phyloP scores from a whole-genome alignment of 2,888 invertebrate genomes.

The Hylaea fasciaria region DNA sequence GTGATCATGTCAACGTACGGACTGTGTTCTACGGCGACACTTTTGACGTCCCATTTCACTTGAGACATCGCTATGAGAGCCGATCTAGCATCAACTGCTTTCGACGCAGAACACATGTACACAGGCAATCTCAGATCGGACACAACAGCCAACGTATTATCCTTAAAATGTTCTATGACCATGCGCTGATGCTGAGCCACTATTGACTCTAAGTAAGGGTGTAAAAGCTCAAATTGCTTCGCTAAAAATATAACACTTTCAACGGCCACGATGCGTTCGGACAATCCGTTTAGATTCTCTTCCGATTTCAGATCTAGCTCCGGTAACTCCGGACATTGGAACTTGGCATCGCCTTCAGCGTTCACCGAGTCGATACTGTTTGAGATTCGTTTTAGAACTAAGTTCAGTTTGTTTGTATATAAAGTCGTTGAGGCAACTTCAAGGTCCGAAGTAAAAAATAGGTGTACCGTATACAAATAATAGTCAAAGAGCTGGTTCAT shows the following conservation, averaged over 20 bases:
- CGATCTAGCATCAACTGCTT: conserved; percentile 90
- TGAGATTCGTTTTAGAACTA: conserved; percentile 90
- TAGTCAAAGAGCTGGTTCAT: conserved; percentile 97
- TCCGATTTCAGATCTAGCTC: conserved; percentile 75
- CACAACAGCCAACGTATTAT: conserved; percentile 89
- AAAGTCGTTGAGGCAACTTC: conserved; percentile 83
- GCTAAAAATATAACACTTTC: conserved; percentile 97
- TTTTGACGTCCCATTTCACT: conserved; percentile 98
- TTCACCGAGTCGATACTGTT: conserved; percentile 86
- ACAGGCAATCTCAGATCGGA: conserved; percentile 92
- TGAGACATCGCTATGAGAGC: conserved; percentile 94
- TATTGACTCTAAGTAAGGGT: conserved; percentile 93
- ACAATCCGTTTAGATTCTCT: conserved; percentile 91
- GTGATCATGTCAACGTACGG: conserved; percentile 92
- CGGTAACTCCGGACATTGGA: conserved; percentile 60
- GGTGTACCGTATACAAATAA: conserved; percentile 95
- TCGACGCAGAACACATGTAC: conserved; percentile 93
- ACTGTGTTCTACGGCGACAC: conserved; percentile 97
- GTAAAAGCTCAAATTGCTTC: conserved; percentile 93
- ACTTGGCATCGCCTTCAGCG: conserved; percentile 58
- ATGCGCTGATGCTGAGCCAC: conserved; percentile 89
- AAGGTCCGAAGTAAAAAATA: conserved; percentile 92
- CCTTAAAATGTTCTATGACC: conserved; percentile 89
- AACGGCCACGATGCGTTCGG: conserved; percentile 95
- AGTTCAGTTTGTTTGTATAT: conserved; percentile 88